Conservation (phyloP, 2,888 invertebrate genomes). For the Nemotelus nigrinus region DNA sequence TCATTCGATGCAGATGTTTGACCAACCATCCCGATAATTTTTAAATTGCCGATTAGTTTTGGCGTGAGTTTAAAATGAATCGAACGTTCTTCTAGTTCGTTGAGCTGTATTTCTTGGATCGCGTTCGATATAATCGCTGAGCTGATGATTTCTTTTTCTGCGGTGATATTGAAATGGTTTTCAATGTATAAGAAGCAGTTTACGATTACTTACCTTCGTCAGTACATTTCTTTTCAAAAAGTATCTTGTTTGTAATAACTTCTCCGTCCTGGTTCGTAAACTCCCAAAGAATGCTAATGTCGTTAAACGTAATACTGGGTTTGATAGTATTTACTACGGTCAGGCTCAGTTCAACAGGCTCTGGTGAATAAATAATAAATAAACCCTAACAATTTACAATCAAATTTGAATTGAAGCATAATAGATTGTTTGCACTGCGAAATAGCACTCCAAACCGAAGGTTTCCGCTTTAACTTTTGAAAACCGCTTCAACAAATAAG, state of each 20-base stretch:
- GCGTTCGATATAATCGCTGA: constrained; percentile 61
- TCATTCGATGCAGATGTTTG: constrained; percentile 61
- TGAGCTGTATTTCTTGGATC: constrained; percentile 57
- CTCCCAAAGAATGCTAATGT: constrained; percentile 63
- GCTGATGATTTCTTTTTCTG: constrained; percentile 57
- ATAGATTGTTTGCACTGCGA: no score
- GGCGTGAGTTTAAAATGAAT: constrained; percentile 79
- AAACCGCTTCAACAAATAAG: no score
- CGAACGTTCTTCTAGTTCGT: constrained; percentile 67
- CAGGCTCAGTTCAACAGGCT: constrained; percentile 80
- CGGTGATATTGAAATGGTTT: background rate
- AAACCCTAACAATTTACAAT: background rate
- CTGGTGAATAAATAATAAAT: constrained; percentile 64
- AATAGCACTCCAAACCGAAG: no score
- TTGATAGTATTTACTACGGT: constrained; percentile 67
- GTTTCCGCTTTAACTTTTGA: no score
- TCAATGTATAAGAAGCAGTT: background rate
- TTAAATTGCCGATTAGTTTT: constrained; percentile 76
- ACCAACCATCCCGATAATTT: constrained; percentile 76
- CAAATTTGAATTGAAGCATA: no score
- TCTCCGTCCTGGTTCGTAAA: constrained; percentile 63
- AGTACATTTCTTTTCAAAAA: constrained; percentile 60
- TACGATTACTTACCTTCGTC: constrained; percentile 45
- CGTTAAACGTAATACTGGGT: constrained; percentile 66
- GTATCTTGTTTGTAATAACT: constrained; percentile 63